These are phyloP conservation scores for Zelostemma sp. DNA, from an alignment of 1,140 invertebrate genomes.

Conservation along the genomic window DNA sequence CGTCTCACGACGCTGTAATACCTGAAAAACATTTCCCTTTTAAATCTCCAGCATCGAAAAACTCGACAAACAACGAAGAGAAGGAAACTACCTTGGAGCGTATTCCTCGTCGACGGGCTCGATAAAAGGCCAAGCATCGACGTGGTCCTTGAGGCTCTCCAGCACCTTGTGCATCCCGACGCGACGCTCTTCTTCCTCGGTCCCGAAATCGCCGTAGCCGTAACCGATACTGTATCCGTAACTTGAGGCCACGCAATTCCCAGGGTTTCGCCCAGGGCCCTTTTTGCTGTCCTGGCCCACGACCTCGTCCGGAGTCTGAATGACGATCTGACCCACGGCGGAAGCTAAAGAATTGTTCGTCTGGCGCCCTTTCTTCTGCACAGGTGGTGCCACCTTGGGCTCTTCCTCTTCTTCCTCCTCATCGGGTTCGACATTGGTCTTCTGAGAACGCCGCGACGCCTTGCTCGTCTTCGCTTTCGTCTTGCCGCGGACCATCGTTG, in stretches of 20 bases:
- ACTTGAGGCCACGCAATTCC: constrained; percentile 57
- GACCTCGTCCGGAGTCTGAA: constrained; percentile 69
- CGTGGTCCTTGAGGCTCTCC: constrained; percentile 85
- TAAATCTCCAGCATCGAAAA: too few species aligned
- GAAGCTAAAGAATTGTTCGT: constrained; percentile 90
- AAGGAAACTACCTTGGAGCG: constrained; percentile 87
- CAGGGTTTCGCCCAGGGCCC: constrained; percentile 47
- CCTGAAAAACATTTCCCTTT: constrained; percentile 54
- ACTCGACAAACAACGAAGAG: too few species aligned
- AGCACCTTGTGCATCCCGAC: constrained; percentile 92
- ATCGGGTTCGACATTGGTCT: constrained; percentile 53
- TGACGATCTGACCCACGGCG: constrained; percentile 84
- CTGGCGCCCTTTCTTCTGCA: constrained; percentile 79
- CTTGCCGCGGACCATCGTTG: constrained; percentile 64
- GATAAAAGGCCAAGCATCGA: constrained; percentile 93
- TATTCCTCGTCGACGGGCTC: constrained; percentile 92
- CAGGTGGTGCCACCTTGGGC: constrained; percentile 62
- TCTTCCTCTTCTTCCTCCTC: constrained; percentile 66
- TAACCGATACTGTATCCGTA: constrained; percentile 56
- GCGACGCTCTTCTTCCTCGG: constrained; percentile 82
- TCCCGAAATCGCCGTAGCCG: constrained; percentile 57
- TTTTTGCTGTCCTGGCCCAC: constrained; percentile 58
- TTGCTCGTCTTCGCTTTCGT: constrained; percentile 61
- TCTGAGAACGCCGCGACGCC: constrained; percentile 54
- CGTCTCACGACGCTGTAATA: constrained; percentile 70